Evolutionary conservation across 2,888 invertebrate genomes (phyloP).

Genomic region (Calliopum simillimum): DNA sequence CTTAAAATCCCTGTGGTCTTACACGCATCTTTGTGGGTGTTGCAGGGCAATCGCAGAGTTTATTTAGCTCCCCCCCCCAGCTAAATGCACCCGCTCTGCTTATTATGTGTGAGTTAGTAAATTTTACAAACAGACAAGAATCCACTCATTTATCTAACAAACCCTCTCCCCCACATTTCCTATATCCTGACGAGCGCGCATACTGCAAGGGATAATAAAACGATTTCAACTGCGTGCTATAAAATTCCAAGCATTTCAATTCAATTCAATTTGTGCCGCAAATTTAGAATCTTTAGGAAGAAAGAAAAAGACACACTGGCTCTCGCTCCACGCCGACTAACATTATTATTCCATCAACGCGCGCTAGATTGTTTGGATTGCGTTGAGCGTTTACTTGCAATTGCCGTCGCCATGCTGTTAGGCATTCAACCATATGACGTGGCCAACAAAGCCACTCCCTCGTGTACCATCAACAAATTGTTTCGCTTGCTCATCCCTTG

Average conservation of each 20-base stretch:
- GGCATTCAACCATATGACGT: background rate
- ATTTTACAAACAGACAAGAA: conserved; percentile 46
- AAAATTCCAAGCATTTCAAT: conserved; percentile 61
- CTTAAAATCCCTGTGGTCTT: background rate
- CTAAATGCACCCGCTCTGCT: conserved; percentile 4
- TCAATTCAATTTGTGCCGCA: conserved; percentile 53
- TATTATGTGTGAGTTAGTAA: conserved; percentile 55
- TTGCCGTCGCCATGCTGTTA: conserved; percentile 42
- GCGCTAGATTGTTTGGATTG: background rate
- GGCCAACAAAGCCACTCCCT: conserved; percentile 53
- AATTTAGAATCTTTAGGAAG: background rate
- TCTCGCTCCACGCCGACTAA: conserved; percentile 12
- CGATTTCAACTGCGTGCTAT: conserved; percentile 63
- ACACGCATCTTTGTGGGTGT: conserved; percentile 35
- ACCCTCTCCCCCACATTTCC: conserved; percentile 40
- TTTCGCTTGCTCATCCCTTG: background rate
- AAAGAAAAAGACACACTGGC: background rate
- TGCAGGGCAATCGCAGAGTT: conserved; percentile 37
- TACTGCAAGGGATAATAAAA: conserved; percentile 64
- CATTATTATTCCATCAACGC: conserved; percentile 60
- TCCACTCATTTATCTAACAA: conserved; percentile 28
- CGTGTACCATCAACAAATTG: conserved; percentile 62
- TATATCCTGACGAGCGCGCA: conserved; percentile 24
- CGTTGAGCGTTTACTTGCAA: background rate
- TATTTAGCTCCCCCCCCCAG: conserved; percentile 36